Conservation (phyloP, 2,113 vertebrate genomes). For the Miniopterus natalensis region DNA sequence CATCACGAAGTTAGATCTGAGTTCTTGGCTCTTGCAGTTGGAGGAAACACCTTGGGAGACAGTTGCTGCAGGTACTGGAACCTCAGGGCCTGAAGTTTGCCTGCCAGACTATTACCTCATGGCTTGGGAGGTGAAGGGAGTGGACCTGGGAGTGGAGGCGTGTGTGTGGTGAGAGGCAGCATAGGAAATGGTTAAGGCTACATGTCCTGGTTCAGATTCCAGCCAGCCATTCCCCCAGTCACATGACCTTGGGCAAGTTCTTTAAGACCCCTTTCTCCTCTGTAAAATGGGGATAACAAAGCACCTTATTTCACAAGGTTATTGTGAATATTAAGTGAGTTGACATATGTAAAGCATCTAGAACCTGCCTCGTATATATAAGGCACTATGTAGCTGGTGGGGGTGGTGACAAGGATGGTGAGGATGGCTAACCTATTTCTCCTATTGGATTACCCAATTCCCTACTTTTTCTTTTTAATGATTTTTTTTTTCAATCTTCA, state of each 20-base stretch:
- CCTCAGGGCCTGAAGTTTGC: neutral
- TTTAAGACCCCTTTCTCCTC: neutral
- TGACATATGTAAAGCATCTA: neutral
- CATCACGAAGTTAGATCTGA: neutral
- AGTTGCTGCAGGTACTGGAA: neutral
- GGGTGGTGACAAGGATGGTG: neutral
- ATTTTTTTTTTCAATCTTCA: neutral
- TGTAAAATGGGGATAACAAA: neutral
- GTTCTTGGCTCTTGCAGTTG: fast-evolving
- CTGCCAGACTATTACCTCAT: neutral
- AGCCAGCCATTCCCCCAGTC: neutral
- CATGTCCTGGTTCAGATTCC: neutral
- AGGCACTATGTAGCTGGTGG: neutral
- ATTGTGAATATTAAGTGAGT: neutral
- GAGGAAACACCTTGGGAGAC: neutral
- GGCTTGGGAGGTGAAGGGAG: neutral
- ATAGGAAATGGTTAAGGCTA: neutral
- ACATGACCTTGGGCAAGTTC: neutral
- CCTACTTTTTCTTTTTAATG: too few relatives aligned
- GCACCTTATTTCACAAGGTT: neutral
- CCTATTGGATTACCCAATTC: neutral
- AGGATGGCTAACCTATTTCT: neutral
- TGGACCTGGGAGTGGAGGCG: neutral
- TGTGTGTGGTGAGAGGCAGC: neutral
- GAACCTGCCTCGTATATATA: neutral